These are phyloP conservation scores for Monomorium pharaonis DNA, from an alignment of 1,140 invertebrate species.

Conservation along the genomic window DNA sequence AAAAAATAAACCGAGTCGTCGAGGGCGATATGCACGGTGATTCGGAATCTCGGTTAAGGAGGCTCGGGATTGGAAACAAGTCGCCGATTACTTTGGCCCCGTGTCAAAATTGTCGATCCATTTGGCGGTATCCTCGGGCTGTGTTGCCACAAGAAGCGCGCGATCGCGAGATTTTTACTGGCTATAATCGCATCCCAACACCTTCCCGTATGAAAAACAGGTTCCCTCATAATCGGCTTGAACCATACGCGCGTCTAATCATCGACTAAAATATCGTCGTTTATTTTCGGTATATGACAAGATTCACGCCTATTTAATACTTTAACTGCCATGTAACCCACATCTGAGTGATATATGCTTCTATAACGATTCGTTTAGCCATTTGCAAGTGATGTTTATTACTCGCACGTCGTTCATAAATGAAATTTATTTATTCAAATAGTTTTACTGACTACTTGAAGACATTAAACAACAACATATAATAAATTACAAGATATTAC, in stretches of 20 bases:
- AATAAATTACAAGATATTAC: too few relatives aligned
- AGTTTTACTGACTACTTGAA: not conserved
- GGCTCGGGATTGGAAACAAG: not conserved
- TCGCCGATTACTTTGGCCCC: slow-evolving; percentile 18
- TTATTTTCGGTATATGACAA: slow-evolving; percentile 24
- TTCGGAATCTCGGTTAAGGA: slow-evolving; percentile 13
- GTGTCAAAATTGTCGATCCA: not conserved
- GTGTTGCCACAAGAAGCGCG: not conserved
- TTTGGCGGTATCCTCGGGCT: not conserved
- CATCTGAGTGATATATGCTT: too few relatives aligned
- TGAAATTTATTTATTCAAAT: not conserved
- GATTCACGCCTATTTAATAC: not conserved
- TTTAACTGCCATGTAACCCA: not conserved
- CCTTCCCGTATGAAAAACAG: not conserved
- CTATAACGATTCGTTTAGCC: too few relatives aligned
- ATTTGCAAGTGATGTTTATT: too few relatives aligned
- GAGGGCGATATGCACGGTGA: not conserved
- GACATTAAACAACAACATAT: too few relatives aligned
- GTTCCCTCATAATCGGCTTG: not conserved
- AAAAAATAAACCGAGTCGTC: not conserved
- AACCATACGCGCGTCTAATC: not conserved
- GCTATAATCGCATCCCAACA: not conserved
- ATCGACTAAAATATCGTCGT: not conserved
- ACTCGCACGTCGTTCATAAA: too few relatives aligned
- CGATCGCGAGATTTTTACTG: not conserved